Base-by-base conservation (phyloP, 1,140 invertebrate genomes). In the Drosophila serrata region DNA sequence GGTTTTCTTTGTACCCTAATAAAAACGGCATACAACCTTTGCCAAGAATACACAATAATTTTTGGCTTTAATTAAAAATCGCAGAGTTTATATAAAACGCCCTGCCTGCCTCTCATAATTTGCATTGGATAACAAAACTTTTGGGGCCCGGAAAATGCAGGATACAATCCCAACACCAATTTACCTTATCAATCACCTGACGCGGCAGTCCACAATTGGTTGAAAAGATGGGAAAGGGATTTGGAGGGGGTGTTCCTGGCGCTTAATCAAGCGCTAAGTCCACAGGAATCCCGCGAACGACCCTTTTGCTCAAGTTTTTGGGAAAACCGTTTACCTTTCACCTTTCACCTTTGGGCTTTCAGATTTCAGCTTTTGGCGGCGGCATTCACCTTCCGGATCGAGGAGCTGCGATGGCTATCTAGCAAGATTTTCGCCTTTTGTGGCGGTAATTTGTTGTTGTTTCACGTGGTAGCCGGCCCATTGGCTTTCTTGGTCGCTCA, bases 391-490 rank as follows among this genome's bases (percentile, higher is more conserved):
- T 88, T 88, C 55, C 55, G 43, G 27, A 11, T 27, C 11, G 22
- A n/a, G 40, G 11, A 39, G 67, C 37, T 31, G 62, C 37, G 73
- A 40, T 68, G 49, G 77, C 35, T 59, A 80, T 69, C 62, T 70
- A 22, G 22, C 45, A 84, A 88, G 80, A 80, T 88, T 68, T 59
- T 67, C 46, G 67, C 31, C 31, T 63, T 85, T 75, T 81, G 75
- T 65, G 80, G 80, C 72, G 73, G 68, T 84, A 87, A 88, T 87
- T 87, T 88, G 84, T 87, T 87, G 84, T 88, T 87, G 84, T 70
- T 88, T 72, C 84, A 88, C 84, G 85, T 90, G 80, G 79, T 35
- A 37, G 60, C 39, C 43, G 43, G 37, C 37, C 37, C 39, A 37
- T 56, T 69, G 46, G 63, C 56, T 60, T 37, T 60, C 46, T 35